These are phyloP conservation scores for Osedax fenrisi DNA, from an alignment of 2,888 invertebrate genomes.

Conservation along the genomic window DNA sequence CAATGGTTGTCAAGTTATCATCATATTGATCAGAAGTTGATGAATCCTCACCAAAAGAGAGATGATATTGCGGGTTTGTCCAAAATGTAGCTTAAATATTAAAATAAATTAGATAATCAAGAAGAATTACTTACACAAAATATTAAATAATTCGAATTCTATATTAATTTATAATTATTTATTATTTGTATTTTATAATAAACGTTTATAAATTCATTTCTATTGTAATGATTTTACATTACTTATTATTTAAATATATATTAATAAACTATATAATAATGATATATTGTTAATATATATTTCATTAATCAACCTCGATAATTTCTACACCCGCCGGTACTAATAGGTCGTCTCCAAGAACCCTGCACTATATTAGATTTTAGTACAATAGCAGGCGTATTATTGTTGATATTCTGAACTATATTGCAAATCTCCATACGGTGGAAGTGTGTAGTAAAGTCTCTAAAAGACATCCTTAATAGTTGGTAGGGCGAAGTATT, in stretches of 20 bases:
- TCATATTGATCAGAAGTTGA: slow-evolving; percentile 46
- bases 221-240: too few relatives aligned
- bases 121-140: too few relatives aligned
- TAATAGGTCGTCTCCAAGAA: slow-evolving; percentile 78
- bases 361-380: slow-evolving; percentile 52
- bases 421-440: slow-evolving; percentile 89
- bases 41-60: slow-evolving; percentile 33
- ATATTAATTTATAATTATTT: too few relatives aligned
- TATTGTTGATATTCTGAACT: slow-evolving; percentile 67
- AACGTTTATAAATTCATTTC: too few relatives aligned
- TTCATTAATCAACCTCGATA: slow-evolving; percentile 48
- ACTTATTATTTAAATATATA: too few relatives aligned
- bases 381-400: background rate
- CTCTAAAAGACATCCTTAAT: slow-evolving; percentile 57
- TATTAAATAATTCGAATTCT: too few relatives aligned
- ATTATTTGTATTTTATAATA: too few relatives aligned
- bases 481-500: background rate
- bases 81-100: slow-evolving; percentile 43
- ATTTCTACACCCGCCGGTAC: slow-evolving; percentile 92
- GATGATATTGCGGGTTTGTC: slow-evolving; percentile 48
- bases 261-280: too few relatives aligned
- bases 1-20: slow-evolving; percentile 74
- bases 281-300: too few relatives aligned
- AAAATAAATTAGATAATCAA: too few relatives aligned
- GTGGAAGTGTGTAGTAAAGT: slow-evolving; percentile 71